These are phyloP conservation scores for Magallana gigas DNA, from an alignment of 1,140 invertebrate genomes.

Conservation along the genomic window DNA sequence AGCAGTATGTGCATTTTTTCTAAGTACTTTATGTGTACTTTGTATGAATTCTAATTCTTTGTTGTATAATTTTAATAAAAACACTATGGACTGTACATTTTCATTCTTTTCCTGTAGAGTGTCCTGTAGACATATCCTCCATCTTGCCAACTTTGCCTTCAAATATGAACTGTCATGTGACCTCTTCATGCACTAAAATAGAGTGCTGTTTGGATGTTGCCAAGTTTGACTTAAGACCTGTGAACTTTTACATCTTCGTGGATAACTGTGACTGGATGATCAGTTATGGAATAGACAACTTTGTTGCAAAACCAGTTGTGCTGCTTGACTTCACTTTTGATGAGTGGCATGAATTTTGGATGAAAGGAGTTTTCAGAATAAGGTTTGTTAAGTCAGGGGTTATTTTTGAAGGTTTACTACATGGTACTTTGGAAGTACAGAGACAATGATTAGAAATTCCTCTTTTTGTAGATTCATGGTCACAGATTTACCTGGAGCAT, in stretches of 20 bases:
- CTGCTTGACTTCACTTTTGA: slow-evolving; percentile 36
- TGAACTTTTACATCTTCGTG: slow-evolving; percentile 35
- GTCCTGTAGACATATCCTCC: background rate
- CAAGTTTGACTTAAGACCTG: slow-evolving; percentile 11
- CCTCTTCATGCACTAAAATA: slow-evolving; percentile 29
- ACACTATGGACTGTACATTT: background rate
- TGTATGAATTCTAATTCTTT: background rate
- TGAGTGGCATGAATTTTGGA: slow-evolving; percentile 17
- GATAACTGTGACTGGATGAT: slow-evolving; percentile 48
- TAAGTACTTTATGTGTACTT: background rate
- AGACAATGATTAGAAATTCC: no score
- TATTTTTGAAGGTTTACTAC: background rate
- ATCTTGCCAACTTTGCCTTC: background rate
- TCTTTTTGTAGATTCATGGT: slow-evolving; percentile 41
- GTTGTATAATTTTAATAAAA: background rate
- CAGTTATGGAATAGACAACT: slow-evolving; percentile 46
- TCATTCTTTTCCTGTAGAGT: background rate
- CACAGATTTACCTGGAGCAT: slow-evolving; percentile 23
- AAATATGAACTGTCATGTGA: slow-evolving; percentile 37
- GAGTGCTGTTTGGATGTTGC: slow-evolving; percentile 42
- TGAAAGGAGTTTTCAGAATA: slow-evolving; percentile 42
- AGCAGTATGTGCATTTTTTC: slow-evolving; percentile 6
- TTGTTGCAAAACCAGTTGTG: slow-evolving; percentile 5
- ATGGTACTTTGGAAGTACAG: background rate
- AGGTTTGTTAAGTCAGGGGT: slow-evolving; percentile 21